Base-by-base conservation (phyloP, 1,140 invertebrate genomes). In the Cheumatopsyche charites region DNA sequence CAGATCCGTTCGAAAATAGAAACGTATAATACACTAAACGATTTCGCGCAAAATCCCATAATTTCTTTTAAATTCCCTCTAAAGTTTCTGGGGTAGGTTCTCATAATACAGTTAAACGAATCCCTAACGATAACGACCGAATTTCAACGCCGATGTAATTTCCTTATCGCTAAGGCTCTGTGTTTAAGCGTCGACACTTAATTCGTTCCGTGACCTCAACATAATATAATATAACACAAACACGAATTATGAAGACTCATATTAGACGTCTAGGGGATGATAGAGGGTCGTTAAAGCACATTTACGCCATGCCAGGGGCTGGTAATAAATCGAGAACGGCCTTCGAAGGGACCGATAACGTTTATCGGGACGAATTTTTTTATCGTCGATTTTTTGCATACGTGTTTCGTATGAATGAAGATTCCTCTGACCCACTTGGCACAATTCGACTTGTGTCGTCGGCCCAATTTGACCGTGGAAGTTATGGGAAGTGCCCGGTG, bases 391-490 rank as follows among this genome's bases (percentile, higher is more conserved):
- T 9, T 4, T 36, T 36, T 36, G n/a, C n/a, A n/a, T n/a, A n/a
- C 29, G 3, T 9, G 29, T 36, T 36, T 36, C 29, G 29, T 9
- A 12, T 58, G 55, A 58, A 58, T 23, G 19, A 23, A 55, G 19
- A 25, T 25, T 58, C 23, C 25, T 58, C 21, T 58, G 21, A 58
- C 55, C 55, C 55, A 58, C 55, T 58, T 58, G 55, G 55, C 55
- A 58, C 55, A 58, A 25, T 58, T 25, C 12, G 21, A 23, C 11
- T 19, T 12, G 21, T 23, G 19, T 58, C 21, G 21, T 21, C 23
- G 55, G 55, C 21, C 55, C 55, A 58, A 13, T 58, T 58, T 23
- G 21, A 23, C 55, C 55, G 11, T 58, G 55, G 55, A 19, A 58
- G 23, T 58, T 58, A 58, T 23, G 55, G 29, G 29, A 26, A 26